These are phyloP conservation scores for Cyprinodon variegatus DNA, from an alignment of 2,113 vertebrate genomes.

Conservation along the genomic window DNA sequence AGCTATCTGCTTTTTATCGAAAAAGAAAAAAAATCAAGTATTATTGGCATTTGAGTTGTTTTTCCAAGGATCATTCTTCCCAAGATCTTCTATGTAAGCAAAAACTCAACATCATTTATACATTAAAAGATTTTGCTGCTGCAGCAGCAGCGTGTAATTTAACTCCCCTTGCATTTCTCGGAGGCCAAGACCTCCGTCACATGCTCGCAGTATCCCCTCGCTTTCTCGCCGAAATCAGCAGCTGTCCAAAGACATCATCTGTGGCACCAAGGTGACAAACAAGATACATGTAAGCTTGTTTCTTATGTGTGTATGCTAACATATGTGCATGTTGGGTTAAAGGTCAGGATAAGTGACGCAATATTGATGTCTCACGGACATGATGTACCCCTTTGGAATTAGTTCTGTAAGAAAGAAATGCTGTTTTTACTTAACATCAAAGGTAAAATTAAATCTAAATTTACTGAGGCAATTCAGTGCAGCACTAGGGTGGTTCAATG, in stretches of 20 bases:
- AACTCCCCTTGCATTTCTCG: constrained; percentile 15
- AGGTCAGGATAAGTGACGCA: constrained; percentile 29
- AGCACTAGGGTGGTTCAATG: constrained; percentile 24
- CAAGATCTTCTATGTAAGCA: background rate
- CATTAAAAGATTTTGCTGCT: background rate
- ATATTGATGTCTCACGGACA: constrained; percentile 29
- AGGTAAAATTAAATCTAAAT: constrained; percentile 37
- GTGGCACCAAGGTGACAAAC: constrained; percentile 48
- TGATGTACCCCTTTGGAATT: constrained; percentile 6
- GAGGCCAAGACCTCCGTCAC: constrained; percentile 12
- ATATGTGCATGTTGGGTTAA: constrained; percentile 26
- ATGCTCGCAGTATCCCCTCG: background rate
- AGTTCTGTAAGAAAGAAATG: background rate
- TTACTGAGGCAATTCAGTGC: constrained; percentile 24
- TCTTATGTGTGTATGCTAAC: constrained; percentile 6
- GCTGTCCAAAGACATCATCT: constrained; percentile 40
- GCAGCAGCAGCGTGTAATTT: background rate
- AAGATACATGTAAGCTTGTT: constrained; percentile 33
- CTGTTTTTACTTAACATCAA: constrained; percentile 23
- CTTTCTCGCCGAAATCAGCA: constrained; percentile 13
- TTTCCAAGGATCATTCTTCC: background rate
- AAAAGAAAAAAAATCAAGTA: background rate
- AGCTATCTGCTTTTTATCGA: no score
- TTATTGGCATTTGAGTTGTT: background rate
- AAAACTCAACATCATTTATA: background rate